phyloP scores from a whole-genome alignment of 2,113 vertebrate species.

The Ammodytes marinus region DNA sequence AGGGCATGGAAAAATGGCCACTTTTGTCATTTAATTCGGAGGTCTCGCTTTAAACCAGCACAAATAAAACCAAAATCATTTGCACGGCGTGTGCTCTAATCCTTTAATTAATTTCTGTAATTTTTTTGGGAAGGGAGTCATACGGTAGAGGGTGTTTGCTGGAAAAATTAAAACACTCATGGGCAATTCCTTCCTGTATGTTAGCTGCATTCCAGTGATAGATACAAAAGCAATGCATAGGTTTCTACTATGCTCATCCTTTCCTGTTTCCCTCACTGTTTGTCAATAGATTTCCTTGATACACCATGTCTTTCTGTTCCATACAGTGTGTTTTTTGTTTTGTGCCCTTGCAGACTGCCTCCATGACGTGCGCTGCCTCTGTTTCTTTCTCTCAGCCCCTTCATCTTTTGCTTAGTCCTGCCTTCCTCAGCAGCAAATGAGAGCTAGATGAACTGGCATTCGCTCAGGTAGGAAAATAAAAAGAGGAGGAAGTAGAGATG shows the following conservation, averaged over 20 bases:
- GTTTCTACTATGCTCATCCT: slow-evolving; percentile 33
- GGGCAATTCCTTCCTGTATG: slow-evolving; percentile 11
- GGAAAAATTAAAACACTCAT: slow-evolving; percentile 20
- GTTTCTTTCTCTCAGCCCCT: slow-evolving; percentile 42
- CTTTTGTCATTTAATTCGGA: not conserved
- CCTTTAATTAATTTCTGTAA: not conserved
- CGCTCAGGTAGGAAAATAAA: slow-evolving; percentile 70
- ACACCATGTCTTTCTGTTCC: slow-evolving; percentile 22
- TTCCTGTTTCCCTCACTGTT: slow-evolving; percentile 31
- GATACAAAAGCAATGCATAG: slow-evolving; percentile 28
- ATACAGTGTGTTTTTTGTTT: not conserved
- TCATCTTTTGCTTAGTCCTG: slow-evolving; percentile 51
- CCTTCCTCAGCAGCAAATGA: slow-evolving; percentile 54
- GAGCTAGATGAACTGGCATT: slow-evolving; percentile 63
- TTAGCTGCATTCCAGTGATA: slow-evolving; percentile 44
- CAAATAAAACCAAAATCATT: not conserved
- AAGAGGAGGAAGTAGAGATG: slow-evolving; percentile 48
- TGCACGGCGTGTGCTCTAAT: not conserved
- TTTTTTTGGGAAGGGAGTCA: not conserved
- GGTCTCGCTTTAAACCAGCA: slow-evolving; percentile 3
- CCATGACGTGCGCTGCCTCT: slow-evolving; percentile 48
- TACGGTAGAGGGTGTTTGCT: not conserved
- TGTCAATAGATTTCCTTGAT: slow-evolving; percentile 32
- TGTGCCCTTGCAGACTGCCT: slow-evolving; percentile 23
- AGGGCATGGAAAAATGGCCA: not conserved